Conservation (phyloP, 2,888 invertebrate species). For the Lasioglossum figueresi region DNA sequence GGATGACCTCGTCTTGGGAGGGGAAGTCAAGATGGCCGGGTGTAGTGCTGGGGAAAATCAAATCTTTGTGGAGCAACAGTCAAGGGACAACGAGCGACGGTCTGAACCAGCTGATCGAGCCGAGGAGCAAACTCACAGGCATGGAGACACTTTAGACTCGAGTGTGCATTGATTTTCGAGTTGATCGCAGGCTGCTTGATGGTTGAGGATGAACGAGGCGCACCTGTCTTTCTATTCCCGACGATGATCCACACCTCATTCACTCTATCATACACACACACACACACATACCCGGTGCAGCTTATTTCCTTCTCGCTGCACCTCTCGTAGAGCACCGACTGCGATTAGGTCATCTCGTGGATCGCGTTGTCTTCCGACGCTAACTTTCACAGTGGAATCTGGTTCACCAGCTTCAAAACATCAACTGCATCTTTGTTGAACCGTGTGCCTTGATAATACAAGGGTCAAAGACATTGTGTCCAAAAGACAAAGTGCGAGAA, state of each 20-base stretch:
- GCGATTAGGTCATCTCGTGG: neutral
- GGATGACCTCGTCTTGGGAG: constrained; percentile 84
- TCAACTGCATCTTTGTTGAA: neutral
- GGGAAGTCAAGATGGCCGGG: constrained; percentile 89
- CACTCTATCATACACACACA: neutral
- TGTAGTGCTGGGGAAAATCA: constrained; percentile 94
- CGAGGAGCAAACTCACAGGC: constrained; percentile 86
- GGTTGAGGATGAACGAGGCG: constrained; percentile 14
- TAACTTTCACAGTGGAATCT: neutral
- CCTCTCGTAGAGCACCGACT: constrained; percentile 20
- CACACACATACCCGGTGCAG: neutral
- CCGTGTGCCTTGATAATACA: no score
- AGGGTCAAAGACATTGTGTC: no score
- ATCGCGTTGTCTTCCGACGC: neutral
- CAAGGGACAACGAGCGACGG: constrained; percentile 90
- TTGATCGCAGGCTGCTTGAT: constrained; percentile 37
- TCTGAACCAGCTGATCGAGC: constrained; percentile 89
- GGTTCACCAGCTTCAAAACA: neutral
- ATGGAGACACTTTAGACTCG: constrained; percentile 80
- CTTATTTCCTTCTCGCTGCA: constrained; percentile 13
- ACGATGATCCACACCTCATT: neutral
- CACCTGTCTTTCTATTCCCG: constrained; percentile 4
- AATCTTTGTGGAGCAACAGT: constrained; percentile 93
- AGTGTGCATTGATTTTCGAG: constrained; percentile 46
- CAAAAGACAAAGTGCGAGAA: neutral